These are phyloP conservation scores for Anguilla rostrata DNA, from an alignment of 2,113 vertebrate species.

Conservation along the genomic window DNA sequence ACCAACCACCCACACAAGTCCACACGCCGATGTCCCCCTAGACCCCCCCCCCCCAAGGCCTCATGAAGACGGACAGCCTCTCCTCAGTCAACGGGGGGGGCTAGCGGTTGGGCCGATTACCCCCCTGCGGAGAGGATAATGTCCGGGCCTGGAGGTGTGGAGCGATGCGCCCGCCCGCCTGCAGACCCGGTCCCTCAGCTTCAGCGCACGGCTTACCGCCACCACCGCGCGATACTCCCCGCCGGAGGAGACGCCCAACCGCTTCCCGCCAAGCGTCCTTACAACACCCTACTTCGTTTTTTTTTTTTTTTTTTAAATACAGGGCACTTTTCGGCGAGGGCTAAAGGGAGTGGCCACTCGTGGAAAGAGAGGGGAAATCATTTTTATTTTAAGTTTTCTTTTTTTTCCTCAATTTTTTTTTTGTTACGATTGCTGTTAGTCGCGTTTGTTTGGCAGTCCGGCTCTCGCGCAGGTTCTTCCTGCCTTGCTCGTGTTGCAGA, in stretches of 20 bases:
- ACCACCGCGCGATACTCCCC: neutral
- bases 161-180: constrained; percentile 37
- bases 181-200: constrained; percentile 11
- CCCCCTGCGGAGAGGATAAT: constrained; percentile 63
- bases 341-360: neutral
- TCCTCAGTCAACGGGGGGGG: constrained; percentile 32
- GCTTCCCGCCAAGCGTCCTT: constrained; percentile 15
- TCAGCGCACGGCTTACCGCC: neutral
- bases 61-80: constrained; percentile 52
- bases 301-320: constrained; percentile 23
- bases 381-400: neutral
- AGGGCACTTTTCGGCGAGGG: neutral
- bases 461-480: no score
- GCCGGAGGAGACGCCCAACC: neutral
- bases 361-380: neutral
- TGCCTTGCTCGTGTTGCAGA: neutral
- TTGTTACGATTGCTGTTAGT: neutral
- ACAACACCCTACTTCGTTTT: constrained; percentile 24
- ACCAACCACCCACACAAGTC: neutral
- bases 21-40: constrained; percentile 21
- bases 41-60: constrained; percentile 36
- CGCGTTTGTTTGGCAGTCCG: neutral
- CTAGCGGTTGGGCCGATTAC: constrained; percentile 48
- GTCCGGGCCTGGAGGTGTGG: constrained; percentile 54
- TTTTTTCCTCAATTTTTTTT: constrained; percentile 5